Conservation (phyloP, 2,113 vertebrate species). For the Corythoichthys haematopterus region DNA sequence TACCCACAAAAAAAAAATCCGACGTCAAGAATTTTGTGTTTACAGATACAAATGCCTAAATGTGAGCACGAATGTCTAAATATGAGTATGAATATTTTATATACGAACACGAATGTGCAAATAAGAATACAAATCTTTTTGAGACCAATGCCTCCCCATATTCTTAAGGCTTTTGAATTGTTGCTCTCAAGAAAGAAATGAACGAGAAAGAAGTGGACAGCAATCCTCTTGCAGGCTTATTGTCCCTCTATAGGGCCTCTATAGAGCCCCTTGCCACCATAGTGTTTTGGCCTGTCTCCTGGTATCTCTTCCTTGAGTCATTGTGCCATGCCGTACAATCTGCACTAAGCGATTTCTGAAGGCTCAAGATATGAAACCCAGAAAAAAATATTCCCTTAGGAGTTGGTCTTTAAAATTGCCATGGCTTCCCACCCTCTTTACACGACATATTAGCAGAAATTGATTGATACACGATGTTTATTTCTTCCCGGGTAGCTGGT, state of each 20-base stretch:
- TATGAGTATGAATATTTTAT: too few species aligned
- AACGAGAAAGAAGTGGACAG: not conserved
- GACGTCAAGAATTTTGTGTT: too few species aligned
- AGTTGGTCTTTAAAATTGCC: not conserved
- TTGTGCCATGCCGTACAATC: not conserved
- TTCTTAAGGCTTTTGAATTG: not conserved
- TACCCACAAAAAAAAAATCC: too few species aligned
- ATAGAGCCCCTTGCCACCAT: too few species aligned
- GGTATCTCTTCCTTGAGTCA: not conserved
- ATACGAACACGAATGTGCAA: too few species aligned
- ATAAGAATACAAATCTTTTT: too few species aligned
- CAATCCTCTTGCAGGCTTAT: not conserved
- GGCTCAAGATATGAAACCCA: not conserved
- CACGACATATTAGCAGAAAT: not conserved
- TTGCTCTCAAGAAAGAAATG: not conserved
- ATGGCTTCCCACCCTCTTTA: not conserved
- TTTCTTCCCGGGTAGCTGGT: not conserved
- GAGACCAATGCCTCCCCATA: too few species aligned
- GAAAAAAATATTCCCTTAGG: not conserved
- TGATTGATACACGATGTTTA: not conserved
- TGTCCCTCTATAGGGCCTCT: not conserved
- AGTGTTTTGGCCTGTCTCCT: not conserved
- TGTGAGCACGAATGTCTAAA: too few species aligned
- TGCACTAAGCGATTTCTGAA: not conserved
- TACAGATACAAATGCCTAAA: too few species aligned